Base-by-base conservation (phyloP, 2,888 invertebrate genomes). In the Stenolophus ochropezus region DNA sequence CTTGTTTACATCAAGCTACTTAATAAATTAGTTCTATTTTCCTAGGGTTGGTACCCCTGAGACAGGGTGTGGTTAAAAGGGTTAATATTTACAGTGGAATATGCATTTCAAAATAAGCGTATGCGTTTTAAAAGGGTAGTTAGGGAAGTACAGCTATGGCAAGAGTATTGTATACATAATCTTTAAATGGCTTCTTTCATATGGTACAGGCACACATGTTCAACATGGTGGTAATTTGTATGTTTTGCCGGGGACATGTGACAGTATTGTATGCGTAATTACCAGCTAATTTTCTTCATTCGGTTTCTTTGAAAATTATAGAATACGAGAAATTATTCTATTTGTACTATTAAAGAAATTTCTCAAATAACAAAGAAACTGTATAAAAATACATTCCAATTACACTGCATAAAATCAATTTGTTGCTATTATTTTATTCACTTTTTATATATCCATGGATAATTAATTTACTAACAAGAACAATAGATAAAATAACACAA, bases 21-120 rank as follows among this genome's bases (percentile, higher is more conserved):
- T 21, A 58, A 58, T 51, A 51, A 51, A 51, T 51, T 51, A 51
- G 18, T 3, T 5, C 18, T 51, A n/a, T 51, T 51, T 16, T 51
- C 20, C 11, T 20, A 20, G 58, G 58, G 20, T 58, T 4, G 58
- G 20, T 58, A 23, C 58, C 58, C 58, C 23, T 5, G 20, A 23
- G 65, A 33, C 61, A 42, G 65, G 65, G 65, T 69, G 65, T 69
- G 65, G 65, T 16, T 27, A 27, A 69, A 69, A 69, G 65, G 65
- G 65, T 69, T 69, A 69, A 69, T 69, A 27, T 69, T 69, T 69
- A 69, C 65, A 33, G 33, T 20, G 8, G 65, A 18, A 69, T 69
- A 69, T 69, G 65, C 42, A 69, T 69, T 61, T 69, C 23, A 25
- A 69, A 33, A 69, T 33, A 33, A 69, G 65, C 65, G 6, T 69